Percentiles rank a stretch among this genome's conserved stretches.
Conservation (phyloP, 1,140 invertebrate species). For the Lepidurus apus region DNA sequence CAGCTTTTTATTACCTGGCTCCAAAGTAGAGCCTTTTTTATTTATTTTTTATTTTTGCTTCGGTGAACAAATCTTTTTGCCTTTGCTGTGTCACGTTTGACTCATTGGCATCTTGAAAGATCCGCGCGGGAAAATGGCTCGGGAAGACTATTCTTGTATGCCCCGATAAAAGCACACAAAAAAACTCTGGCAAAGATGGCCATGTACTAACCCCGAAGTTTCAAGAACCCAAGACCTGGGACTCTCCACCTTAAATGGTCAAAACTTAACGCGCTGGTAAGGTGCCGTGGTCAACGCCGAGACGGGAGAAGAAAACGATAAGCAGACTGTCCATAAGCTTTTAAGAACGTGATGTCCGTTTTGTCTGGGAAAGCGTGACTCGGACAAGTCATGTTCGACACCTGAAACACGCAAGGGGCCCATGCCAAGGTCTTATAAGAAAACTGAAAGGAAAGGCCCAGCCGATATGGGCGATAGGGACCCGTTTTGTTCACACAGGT, state of each 20-base stretch:
- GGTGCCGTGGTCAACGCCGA: neutral
- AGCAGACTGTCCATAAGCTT: conserved; percentile 9
- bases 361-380: conserved; percentile 16
- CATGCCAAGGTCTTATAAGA: neutral
- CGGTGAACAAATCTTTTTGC: neutral
- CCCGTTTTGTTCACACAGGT: conserved; percentile 1
- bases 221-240: neutral
- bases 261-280: neutral
- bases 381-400: conserved; percentile 14
- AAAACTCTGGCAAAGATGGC: neutral
- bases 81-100: conserved; percentile 18
- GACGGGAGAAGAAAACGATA: neutral
- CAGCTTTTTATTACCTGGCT: conserved; percentile 13
- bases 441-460: neutral
- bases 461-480: neutral
- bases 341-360: conserved; percentile 15
- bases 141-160: neutral
- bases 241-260: conserved; percentile 5
- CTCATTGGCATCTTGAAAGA: conserved; percentile 8
- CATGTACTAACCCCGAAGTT: neutral
- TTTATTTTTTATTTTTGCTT: neutral
- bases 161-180: neutral
- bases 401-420: conserved; percentile 6
- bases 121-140: neutral
- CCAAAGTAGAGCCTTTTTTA: neutral